phyloP scores from a whole-genome alignment of 1,140 invertebrate genomes.

The Bombyx mandarina region DNA sequence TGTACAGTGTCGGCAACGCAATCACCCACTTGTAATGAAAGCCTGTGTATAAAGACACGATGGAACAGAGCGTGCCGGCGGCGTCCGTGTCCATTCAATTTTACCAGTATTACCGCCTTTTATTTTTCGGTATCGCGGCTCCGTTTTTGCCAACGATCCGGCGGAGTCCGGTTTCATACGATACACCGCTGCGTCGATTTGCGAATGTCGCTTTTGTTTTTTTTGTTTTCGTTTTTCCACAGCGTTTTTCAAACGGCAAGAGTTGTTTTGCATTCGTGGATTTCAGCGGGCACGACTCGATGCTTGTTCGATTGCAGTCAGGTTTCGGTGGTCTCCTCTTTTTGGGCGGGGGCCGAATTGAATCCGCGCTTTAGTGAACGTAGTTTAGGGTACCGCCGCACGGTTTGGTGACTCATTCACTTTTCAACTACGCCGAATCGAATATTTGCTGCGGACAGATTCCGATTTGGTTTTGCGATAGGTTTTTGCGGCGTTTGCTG shows the following conservation, averaged over 20 bases:
- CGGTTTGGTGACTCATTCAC: constrained; percentile 39
- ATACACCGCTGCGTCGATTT: constrained; percentile 58
- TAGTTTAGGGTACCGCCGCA: constrained; percentile 48
- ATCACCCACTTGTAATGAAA: too few species aligned
- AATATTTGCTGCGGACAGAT: too few species aligned
- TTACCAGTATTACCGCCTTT: constrained; percentile 65
- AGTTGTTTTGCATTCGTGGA: constrained; percentile 66
- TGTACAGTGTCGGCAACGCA: too few species aligned
- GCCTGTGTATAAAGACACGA: too few species aligned
- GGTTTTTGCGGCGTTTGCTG: too few species aligned
- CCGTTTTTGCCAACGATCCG: constrained; percentile 66
- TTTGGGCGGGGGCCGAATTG: constrained; percentile 50
- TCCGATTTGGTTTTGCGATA: too few species aligned
- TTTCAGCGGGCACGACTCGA: constrained; percentile 42
- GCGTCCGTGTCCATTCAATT: constrained; percentile 42
- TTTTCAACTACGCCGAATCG: too few species aligned
- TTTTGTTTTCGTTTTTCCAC: constrained; percentile 30
- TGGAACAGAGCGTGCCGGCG: background rate
- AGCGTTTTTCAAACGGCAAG: constrained; percentile 25
- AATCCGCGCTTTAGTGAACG: constrained; percentile 65
- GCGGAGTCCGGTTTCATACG: constrained; percentile 64
- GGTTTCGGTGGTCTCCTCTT: constrained; percentile 32
- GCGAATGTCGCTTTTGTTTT: constrained; percentile 34
- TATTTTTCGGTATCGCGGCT: constrained; percentile 71
- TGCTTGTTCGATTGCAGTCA: constrained; percentile 52